Conservation (phyloP, 1,140 invertebrate genomes). For the Samia ricini region DNA sequence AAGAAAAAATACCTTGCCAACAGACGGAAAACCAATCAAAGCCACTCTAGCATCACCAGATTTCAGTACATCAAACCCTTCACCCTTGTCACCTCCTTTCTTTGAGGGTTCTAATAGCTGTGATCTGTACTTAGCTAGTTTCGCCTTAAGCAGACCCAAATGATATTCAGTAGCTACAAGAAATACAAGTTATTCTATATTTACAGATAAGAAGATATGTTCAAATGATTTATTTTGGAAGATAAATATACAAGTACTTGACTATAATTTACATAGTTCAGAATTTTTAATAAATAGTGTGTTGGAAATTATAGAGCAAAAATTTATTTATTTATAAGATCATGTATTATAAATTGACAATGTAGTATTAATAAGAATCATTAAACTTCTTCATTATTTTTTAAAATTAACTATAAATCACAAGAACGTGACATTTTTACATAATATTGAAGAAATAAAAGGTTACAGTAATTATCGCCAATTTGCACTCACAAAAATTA, state of each 20-base stretch:
- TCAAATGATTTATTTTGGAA: background rate
- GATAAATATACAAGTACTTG: background rate
- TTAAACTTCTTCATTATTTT: too few species aligned
- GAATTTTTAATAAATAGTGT: too few species aligned
- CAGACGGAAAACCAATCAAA: constrained; percentile 98
- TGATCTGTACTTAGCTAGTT: constrained; percentile 97
- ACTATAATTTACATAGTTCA: too few species aligned
- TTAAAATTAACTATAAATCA: too few species aligned
- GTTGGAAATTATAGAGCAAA: too few species aligned
- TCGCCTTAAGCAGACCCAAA: constrained; percentile 98
- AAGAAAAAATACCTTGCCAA: constrained; percentile 91
- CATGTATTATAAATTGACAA: too few species aligned
- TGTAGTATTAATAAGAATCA: too few species aligned
- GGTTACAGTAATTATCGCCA: background rate
- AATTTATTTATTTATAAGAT: too few species aligned
- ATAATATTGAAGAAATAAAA: background rate
- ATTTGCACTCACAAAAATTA: constrained; percentile 6
- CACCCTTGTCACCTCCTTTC: constrained; percentile 96
- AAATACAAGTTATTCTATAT: constrained; percentile 13
- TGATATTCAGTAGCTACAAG: constrained; percentile 98
- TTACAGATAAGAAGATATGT: too few species aligned
- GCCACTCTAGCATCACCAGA: constrained; percentile 99
- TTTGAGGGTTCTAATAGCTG: constrained; percentile 97
- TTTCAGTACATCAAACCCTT: constrained; percentile 99
- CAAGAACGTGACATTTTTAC: too few species aligned